Evolutionary conservation across 2,888 invertebrate species (phyloP).

Genomic region (Caenorhabditis sulstoni): DNA sequence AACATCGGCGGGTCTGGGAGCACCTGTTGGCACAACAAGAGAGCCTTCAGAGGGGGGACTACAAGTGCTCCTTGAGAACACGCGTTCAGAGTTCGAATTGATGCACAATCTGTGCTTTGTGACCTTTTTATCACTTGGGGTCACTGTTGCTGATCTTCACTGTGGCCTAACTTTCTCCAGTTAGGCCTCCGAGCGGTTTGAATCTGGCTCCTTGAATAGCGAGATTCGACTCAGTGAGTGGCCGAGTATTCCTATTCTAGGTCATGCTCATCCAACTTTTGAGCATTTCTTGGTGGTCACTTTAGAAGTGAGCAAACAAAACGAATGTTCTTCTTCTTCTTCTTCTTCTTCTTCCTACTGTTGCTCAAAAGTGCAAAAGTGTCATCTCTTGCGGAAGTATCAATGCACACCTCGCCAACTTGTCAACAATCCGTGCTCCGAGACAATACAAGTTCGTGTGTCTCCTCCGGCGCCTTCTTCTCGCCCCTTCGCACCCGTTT

Average conservation of each 20-base stretch:
- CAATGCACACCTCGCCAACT: constrained; percentile 2
- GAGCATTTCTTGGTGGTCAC: constrained; percentile 13
- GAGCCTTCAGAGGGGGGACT: constrained; percentile 6
- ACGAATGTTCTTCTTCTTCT: neutral
- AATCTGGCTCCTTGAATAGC: no score
- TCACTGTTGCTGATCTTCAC: constrained; percentile 24
- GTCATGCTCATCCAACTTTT: neutral
- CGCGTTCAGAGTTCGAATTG: constrained; percentile 50
- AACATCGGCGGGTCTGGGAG: constrained; percentile 20
- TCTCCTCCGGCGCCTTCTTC: no score
- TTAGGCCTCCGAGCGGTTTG: no score
- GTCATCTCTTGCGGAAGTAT: constrained; percentile 32
- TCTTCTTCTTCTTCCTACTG: neutral
- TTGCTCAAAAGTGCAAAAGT: constrained; percentile 44
- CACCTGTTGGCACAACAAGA: constrained; percentile 45
- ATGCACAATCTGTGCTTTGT: constrained; percentile 41
- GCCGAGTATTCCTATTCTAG: no score
- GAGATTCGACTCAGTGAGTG: no score
- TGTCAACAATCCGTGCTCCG: constrained; percentile 20
- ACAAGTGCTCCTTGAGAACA: constrained; percentile 41
- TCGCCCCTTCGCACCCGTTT: neutral
- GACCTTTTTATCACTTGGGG: constrained; percentile 33
- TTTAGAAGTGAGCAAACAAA: constrained; percentile 6
- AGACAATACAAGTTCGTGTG: constrained; percentile 58
- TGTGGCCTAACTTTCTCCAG: no score